These are phyloP conservation scores for Paguma larvata DNA, from an alignment of 2,797 vertebrate genomes.

Conservation along the genomic window DNA sequence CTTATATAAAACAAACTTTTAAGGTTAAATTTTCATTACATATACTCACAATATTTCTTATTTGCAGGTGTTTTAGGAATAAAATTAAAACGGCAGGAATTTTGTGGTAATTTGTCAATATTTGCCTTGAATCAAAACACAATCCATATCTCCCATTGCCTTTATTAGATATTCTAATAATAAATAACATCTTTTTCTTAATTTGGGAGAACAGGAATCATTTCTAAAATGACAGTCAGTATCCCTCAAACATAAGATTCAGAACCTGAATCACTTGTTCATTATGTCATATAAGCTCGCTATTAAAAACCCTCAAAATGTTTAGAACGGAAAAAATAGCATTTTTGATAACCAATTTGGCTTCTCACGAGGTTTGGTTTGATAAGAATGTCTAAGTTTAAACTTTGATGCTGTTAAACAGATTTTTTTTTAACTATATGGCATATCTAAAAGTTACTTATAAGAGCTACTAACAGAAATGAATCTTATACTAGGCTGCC, in stretches of 20 bases:
- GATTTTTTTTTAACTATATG: neutral
- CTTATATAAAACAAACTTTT: neutral
- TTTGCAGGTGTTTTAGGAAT: conserved; percentile 38
- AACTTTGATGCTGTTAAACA: conserved; percentile 40
- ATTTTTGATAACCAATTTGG: conserved; percentile 23
- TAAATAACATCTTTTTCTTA: conserved; percentile 18
- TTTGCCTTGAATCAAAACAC: conserved; percentile 50
- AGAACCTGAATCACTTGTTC: conserved; percentile 35
- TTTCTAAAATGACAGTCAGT: conserved; percentile 21
- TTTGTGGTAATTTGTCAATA: conserved; percentile 25
- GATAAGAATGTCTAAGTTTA: neutral
- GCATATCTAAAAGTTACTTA: neutral
- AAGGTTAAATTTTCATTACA: conserved; percentile 28
- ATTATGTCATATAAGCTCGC: conserved; percentile 29
- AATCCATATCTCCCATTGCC: neutral
- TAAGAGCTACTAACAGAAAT: neutral
- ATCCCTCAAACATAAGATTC: conserved; percentile 32
- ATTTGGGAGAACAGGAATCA: neutral
- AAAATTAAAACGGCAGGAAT: conserved; percentile 26
- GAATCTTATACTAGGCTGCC: neutral
- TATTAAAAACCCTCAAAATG: conserved; percentile 5
- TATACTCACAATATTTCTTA: conserved; percentile 53
- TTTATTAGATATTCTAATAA: conserved; percentile 32
- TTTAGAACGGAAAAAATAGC: neutral
- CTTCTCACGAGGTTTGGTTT: conserved; percentile 37